phyloP scores from a whole-genome alignment of 2,888 invertebrate genomes.

The Scaptomyza caliginosa region DNA sequence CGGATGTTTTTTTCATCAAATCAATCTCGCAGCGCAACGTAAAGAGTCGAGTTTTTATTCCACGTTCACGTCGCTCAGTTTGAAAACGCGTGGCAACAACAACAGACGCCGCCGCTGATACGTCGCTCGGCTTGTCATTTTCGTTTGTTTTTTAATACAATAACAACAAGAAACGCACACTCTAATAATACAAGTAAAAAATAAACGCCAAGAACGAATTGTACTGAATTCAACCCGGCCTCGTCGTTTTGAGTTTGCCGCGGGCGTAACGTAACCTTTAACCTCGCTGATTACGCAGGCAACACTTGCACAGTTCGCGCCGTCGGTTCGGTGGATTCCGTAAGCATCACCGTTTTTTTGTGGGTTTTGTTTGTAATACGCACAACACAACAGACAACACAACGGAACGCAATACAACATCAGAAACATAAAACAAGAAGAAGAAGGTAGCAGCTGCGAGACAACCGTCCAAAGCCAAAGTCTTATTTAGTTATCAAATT shows the following conservation, averaged over 20 bases:
- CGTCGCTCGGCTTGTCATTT: conserved; percentile 35
- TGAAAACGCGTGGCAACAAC: conserved; percentile 54
- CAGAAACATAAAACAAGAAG: background rate
- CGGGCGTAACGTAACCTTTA: conserved; percentile 56
- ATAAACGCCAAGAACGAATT: conserved; percentile 12
- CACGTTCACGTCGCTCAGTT: conserved; percentile 40
- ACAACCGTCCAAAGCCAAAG: conserved; percentile 37
- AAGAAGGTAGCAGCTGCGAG: conserved; percentile 25
- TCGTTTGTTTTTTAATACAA: conserved; percentile 42
- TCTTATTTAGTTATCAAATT: conserved; percentile 57
- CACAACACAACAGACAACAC: conserved; percentile 7
- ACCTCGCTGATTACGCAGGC: conserved; percentile 52
- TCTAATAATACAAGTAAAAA: background rate
- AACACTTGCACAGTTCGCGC: conserved; percentile 31
- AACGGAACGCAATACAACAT: background rate
- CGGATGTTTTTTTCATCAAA: conserved; percentile 40
- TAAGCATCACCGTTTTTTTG: background rate
- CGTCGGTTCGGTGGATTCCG: conserved; percentile 33
- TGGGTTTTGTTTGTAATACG: conserved; percentile 5
- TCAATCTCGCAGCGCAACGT: conserved; percentile 24
- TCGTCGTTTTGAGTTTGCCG: conserved; percentile 48
- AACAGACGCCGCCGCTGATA: conserved; percentile 42
- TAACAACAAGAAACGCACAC: conserved; percentile 10
- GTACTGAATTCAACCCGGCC: conserved; percentile 28
- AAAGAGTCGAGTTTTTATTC: conserved; percentile 37